These are phyloP conservation scores for Sitta carolinensis DNA, from an alignment of 2,797 vertebrate species.

Conservation along the genomic window DNA sequence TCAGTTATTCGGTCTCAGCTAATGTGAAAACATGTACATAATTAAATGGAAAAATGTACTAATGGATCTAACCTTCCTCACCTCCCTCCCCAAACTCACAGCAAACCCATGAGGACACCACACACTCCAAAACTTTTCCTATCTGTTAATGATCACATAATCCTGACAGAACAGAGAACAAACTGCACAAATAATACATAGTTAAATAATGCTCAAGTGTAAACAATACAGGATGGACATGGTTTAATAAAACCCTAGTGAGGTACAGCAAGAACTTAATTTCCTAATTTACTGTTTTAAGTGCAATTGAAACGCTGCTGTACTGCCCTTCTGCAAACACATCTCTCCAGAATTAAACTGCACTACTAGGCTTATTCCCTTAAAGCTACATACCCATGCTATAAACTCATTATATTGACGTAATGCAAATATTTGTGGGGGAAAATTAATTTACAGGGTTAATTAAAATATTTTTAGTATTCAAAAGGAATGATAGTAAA, in stretches of 20 bases:
- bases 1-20: background rate
- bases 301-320: background rate
- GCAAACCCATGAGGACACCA: background rate
- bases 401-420: constrained; percentile 26
- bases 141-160: background rate
- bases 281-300: constrained; percentile 10
- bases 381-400: constrained; percentile 34
- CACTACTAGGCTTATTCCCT: background rate
- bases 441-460: constrained; percentile 46
- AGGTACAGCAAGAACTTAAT: constrained; percentile 11
- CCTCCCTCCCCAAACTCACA: background rate
- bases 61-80: background rate
- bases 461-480: constrained; percentile 39
- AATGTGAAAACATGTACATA: background rate
- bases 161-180: background rate
- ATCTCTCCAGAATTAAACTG: background rate
- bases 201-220: background rate
- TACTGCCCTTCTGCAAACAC: background rate
- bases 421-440: constrained; percentile 28
- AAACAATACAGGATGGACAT: constrained; percentile 40
- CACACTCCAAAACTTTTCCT: background rate
- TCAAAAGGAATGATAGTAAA: constrained; percentile 52
- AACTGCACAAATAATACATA: background rate
- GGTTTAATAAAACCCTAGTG: background rate
- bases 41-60: background rate